Conservation (phyloP, 2,113 vertebrate species). For the Antechinus stuartii region DNA sequence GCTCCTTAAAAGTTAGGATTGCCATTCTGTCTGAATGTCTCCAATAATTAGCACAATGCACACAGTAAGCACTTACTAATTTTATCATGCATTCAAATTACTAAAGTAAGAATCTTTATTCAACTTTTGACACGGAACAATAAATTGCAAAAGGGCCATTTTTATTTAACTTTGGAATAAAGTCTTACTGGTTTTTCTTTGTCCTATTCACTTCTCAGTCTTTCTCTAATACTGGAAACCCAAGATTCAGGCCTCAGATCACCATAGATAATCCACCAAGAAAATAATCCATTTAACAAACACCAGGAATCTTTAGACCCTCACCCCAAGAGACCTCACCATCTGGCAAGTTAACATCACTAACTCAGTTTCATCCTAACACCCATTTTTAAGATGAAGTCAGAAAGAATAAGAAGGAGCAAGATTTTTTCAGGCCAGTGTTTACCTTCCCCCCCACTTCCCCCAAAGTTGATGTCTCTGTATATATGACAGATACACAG, state of each 20-base stretch:
- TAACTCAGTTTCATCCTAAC: no score
- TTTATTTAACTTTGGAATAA: conserved; percentile 9
- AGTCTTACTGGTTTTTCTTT: background rate
- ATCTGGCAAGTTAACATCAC: background rate
- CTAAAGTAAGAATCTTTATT: background rate
- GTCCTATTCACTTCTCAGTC: background rate
- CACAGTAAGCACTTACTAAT: background rate
- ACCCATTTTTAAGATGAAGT: background rate
- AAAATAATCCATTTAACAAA: background rate
- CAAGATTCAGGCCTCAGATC: background rate
- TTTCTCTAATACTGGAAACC: background rate
- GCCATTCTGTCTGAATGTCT: background rate
- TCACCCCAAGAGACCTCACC: background rate
- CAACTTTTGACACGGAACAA: conserved; percentile 39
- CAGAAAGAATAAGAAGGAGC: background rate
- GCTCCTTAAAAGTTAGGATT: background rate
- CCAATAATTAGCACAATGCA: background rate
- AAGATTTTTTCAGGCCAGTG: background rate
- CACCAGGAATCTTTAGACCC: background rate
- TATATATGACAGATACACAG: background rate
- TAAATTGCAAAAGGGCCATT: conserved; percentile 1
- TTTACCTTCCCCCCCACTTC: background rate
- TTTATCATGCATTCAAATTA: background rate
- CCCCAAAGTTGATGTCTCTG: background rate
- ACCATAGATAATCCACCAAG: background rate